Conservation (phyloP, 2,888 invertebrate species). For the Cataglyphis cursor region DNA sequence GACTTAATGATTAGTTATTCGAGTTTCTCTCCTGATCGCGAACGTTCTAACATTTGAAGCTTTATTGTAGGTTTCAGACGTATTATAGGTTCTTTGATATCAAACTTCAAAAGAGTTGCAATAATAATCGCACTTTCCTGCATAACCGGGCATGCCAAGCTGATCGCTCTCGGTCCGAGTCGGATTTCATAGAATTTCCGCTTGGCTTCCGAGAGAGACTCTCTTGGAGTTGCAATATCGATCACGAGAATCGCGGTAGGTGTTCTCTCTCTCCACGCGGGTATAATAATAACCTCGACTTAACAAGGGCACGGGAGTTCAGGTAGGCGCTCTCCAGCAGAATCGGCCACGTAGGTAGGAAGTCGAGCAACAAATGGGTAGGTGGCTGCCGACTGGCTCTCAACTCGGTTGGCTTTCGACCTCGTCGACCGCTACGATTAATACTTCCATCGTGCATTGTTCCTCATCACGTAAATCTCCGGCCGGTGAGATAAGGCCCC, state of each 20-base stretch:
- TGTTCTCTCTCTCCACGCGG: constrained; percentile 65
- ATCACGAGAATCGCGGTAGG: constrained; percentile 77
- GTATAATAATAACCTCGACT: constrained; percentile 75
- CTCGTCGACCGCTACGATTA: constrained; percentile 76
- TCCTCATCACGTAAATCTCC: constrained; percentile 80
- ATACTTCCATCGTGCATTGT: constrained; percentile 82
- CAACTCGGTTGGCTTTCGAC: constrained; percentile 60
- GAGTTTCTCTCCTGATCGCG: not conserved
- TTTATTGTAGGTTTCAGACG: not conserved
- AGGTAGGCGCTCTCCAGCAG: constrained; percentile 70
- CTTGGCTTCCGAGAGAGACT: constrained; percentile 59
- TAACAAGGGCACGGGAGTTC: constrained; percentile 77
- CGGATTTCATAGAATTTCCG: constrained; percentile 57
- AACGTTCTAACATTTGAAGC: not conserved
- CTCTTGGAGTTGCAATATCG: constrained; percentile 71
- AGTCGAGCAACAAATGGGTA: constrained; percentile 79
- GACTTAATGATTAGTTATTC: not conserved
- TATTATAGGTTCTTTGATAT: not conserved
- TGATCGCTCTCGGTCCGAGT: constrained; percentile 33
- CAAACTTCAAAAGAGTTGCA: not conserved
- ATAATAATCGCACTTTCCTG: constrained; percentile 40
- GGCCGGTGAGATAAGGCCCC: constrained; percentile 68
- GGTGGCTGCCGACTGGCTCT: constrained; percentile 73
- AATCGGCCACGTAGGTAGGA: constrained; percentile 76
- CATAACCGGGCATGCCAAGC: constrained; percentile 15